Base-by-base conservation (phyloP, 2,797 vertebrate genomes). In the Phrynocephalus guinanensis region DNA sequence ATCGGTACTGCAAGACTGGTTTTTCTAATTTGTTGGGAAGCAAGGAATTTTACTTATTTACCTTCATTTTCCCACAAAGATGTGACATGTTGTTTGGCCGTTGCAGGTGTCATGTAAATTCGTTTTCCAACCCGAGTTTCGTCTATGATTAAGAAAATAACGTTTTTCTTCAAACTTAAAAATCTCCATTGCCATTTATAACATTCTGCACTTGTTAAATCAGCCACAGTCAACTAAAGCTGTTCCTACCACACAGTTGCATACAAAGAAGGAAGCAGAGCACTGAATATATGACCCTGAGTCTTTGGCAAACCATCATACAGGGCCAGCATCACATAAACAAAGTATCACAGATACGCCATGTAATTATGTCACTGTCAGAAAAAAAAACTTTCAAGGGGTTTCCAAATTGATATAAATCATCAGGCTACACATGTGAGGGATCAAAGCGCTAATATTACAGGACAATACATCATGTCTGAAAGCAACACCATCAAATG, bases 31-130 rank as follows among this genome's bases (percentile, higher is more conserved):
- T 28, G 30, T 72, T 38, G 26, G 7, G 10, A 6, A n/a, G 84
- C 16, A 44, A 33, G 60, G 44, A 72, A 30, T 68, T 10, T 79
- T 48, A 90, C 1, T 93, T 28, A 50, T 76, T 86, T 91, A 99
- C 98, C 98, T 97, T 99, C 99, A 78, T 98, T 98, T 87, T 97
- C 94, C 98, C 99, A 99, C 10, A 99, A 92, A 81, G 97, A 95
- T 50, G 88, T 80, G 79, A 97, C 79, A 67, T 99, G 98, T 4
- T 99, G 98, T 93, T 93, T 97, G 1, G 98, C 97, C 1, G 96
- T 97, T 87, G 93, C 97, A 0, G 99, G 98, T 0, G 99, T 99
- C 92, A 99, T 87, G 93, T 98, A 99, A 6, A 98, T 97, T 94
- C 97, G 96, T 91, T 97, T 98, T 60, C 97, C 97, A 86, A 97